Conservation (phyloP, 2,888 invertebrate genomes). For the Pseudococcus viburni region DNA sequence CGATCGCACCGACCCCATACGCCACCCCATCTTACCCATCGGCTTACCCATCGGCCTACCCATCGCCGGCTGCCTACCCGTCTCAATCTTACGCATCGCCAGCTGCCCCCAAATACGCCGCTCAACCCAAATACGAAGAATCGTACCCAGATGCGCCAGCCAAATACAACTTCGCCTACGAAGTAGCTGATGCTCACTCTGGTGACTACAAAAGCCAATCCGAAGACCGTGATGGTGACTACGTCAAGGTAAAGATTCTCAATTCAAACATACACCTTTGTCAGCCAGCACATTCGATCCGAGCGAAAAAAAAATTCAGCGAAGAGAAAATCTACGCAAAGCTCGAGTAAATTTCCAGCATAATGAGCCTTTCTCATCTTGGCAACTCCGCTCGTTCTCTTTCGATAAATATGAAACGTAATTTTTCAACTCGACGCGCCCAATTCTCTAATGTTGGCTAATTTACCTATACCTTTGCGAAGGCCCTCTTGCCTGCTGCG, state of each 20-base stretch:
- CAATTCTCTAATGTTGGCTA: conserved; percentile 5
- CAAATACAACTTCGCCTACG: conserved; percentile 69
- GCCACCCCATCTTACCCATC: conserved; percentile 61
- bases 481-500: neutral
- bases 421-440: conserved; percentile 39
- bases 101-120: conserved; percentile 66
- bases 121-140: conserved; percentile 61
- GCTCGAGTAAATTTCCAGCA: neutral
- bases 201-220: conserved; percentile 69
- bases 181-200: conserved; percentile 68
- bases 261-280: neutral
- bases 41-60: conserved; percentile 67
- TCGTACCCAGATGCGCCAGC: conserved; percentile 68
- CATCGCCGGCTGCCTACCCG: conserved; percentile 54
- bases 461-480: conserved; percentile 18
- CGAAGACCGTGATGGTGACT: conserved; percentile 69
- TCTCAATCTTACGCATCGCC: conserved; percentile 55
- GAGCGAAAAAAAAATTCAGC: neutral
- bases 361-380: neutral
- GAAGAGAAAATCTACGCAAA: neutral
- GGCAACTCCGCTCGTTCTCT: neutral
- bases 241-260: conserved; percentile 66
- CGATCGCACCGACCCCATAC: conserved; percentile 50
- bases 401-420: conserved; percentile 16
- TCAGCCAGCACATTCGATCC: neutral